A percentile compares a stretch with the other conserved stretches of the same genome.
phyloP scores from a whole-genome alignment of 2,888 invertebrate genomes.

The Dastarcus helophoroides region DNA sequence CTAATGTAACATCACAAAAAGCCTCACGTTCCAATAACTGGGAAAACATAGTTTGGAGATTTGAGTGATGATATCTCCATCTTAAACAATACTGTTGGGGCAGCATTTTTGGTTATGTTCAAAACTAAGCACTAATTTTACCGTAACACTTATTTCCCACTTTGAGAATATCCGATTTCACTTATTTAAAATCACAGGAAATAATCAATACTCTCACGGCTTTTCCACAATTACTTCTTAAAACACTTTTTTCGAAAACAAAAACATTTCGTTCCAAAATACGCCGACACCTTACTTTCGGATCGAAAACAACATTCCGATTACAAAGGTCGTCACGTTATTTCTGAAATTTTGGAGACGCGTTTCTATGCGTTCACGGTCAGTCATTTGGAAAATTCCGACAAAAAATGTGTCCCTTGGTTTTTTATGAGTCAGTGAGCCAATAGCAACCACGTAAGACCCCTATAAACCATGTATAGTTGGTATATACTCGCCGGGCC shows the following conservation, averaged over 20 bases:
- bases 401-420: conserved; percentile 38
- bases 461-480: conserved; percentile 40
- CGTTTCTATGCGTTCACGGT: conserved; percentile 39
- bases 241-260: conserved; percentile 18
- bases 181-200: conserved; percentile 9
- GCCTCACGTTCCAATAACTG: conserved; percentile 76
- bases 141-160: conserved; percentile 29
- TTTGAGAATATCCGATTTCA: conserved; percentile 25
- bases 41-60: conserved; percentile 81
- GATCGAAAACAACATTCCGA: background rate
- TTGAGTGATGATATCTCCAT: conserved; percentile 89
- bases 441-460: conserved; percentile 40
- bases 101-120: conserved; percentile 44
- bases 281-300: conserved; percentile 3
- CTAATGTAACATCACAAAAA: conserved; percentile 82
- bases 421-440: conserved; percentile 41
- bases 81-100: conserved; percentile 84
- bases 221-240: conserved; percentile 24
- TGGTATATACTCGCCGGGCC: conserved; percentile 37
- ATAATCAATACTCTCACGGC: conserved; percentile 32
- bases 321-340: too few relatives aligned
- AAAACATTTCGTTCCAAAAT: conserved; percentile 14
- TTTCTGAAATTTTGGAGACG: conserved; percentile 36
- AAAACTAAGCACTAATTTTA: conserved; percentile 16
- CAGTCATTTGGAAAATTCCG: conserved; percentile 56